Base-by-base conservation (phyloP, 2,113 vertebrate species). In the Pipa parva region DNA sequence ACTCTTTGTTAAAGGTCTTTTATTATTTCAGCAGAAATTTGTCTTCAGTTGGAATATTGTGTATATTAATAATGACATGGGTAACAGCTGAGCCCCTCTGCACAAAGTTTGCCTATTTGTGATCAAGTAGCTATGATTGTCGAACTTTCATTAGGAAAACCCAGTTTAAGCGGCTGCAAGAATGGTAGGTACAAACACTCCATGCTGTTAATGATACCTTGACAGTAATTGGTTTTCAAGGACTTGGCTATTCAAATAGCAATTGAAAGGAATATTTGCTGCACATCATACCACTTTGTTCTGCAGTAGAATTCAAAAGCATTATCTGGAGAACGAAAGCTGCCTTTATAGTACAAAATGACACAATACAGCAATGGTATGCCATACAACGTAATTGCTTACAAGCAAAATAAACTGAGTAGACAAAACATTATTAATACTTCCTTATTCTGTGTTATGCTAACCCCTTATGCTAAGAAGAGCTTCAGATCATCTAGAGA, bases 11-110 rank as follows among this genome's bases (percentile, higher is more conserved):
- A 7, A 50, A 59, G 15, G 17, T 22, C 55, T 59, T 67, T 28
- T 55, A 67, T 67, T 67, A 59, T 67, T 2, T 27, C 50, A 25
- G 22, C 17, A 37, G 45, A 24, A 67, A 48, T 50, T 58, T 28
- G 58, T 49, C 42, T 59, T 67, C 64, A 50, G 54, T 59, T 57
- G 17, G 45, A 57, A 58, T 15, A n/a, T 52, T 39, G 48, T 28
- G 48, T 45, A 67, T 20, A 67, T 59, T 59, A 29, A 67, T 67
- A 67, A 67, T 59, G 55, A 29, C 59, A 49, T 58, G 26, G 45
- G 58, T 59, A 67, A 57, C 64, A 67, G 42, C 64, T 67, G 64
- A 67, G 64, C 54, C 64, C 64, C 31, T 22, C 54, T 25, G 24
- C 50, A 42, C 45, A 50, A 36, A 50, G 21, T 24, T 67, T 26